Percentiles rank a stretch among this genome's conserved stretches.
phyloP scores from a whole-genome alignment of 2,797 vertebrate genomes.

The Hylomyscus alleni region DNA sequence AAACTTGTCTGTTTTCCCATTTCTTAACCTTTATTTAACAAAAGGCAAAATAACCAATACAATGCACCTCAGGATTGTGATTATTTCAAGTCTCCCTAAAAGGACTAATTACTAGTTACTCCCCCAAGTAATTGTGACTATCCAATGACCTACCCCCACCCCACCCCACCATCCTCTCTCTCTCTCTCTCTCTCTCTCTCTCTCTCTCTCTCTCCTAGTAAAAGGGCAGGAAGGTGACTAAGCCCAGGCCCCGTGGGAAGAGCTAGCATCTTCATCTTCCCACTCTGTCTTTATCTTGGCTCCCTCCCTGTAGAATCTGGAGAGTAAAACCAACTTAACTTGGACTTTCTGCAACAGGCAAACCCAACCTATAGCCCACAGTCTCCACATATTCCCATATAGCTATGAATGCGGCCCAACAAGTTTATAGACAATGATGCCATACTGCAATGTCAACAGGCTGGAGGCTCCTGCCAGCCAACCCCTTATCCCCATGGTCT shows the following conservation, averaged over 20 bases:
- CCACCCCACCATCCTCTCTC: not conserved
- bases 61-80: not conserved
- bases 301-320: not conserved
- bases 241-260: not conserved
- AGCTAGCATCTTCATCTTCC: not conserved
- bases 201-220: not conserved
- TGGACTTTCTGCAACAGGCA: not conserved
- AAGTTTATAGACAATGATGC: not conserved
- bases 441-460: not conserved
- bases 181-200: not conserved
- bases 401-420: not conserved
- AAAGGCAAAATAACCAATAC: constrained; percentile 9
- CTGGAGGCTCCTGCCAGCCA: not conserved
- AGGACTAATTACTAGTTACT: not conserved
- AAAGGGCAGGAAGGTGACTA: not conserved
- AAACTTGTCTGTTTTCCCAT: not conserved
- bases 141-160: not conserved
- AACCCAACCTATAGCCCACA: not conserved
- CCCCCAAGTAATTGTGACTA: not conserved
- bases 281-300: not conserved
- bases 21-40: not conserved
- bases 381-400: too few species aligned
- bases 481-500: not conserved
- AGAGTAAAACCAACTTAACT: not conserved
- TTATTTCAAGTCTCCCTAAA: not conserved